phyloP scores from a whole-genome alignment of 2,797 vertebrate genomes.

The Myotis daubentonii region DNA sequence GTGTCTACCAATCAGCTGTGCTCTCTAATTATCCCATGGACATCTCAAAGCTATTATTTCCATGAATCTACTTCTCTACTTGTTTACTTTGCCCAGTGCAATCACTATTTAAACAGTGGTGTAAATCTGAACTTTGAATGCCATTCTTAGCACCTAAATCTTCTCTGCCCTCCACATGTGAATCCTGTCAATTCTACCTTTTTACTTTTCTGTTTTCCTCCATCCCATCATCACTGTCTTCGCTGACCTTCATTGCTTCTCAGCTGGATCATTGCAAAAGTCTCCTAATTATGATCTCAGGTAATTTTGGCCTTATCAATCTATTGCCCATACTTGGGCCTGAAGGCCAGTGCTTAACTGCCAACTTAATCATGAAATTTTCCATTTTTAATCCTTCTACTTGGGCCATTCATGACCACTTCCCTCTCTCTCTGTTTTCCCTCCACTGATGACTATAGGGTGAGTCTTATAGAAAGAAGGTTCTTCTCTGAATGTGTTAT shows the following conservation, averaged over 20 bases:
- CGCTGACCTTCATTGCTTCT: background rate
- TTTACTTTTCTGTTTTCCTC: background rate
- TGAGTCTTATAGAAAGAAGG: background rate
- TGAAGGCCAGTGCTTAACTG: background rate
- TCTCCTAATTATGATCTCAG: background rate
- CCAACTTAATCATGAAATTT: background rate
- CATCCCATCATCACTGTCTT: background rate
- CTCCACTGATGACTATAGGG: no score
- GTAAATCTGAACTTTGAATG: background rate
- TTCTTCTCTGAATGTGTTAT: background rate
- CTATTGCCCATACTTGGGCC: background rate
- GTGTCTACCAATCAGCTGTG: background rate
- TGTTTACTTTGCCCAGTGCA: background rate
- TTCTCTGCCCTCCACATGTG: background rate
- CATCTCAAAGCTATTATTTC: accelerated
- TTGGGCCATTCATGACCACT: background rate
- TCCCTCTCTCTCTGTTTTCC: background rate
- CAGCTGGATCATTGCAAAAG: background rate
- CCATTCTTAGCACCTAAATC: background rate
- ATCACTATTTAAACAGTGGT: background rate
- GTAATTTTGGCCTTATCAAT: background rate
- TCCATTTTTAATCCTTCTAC: background rate
- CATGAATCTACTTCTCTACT: background rate
- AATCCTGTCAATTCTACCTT: no score
- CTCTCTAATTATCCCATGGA: background rate